Conservation (phyloP, 2,888 invertebrate genomes). For the Phyllotreta cruciferae region DNA sequence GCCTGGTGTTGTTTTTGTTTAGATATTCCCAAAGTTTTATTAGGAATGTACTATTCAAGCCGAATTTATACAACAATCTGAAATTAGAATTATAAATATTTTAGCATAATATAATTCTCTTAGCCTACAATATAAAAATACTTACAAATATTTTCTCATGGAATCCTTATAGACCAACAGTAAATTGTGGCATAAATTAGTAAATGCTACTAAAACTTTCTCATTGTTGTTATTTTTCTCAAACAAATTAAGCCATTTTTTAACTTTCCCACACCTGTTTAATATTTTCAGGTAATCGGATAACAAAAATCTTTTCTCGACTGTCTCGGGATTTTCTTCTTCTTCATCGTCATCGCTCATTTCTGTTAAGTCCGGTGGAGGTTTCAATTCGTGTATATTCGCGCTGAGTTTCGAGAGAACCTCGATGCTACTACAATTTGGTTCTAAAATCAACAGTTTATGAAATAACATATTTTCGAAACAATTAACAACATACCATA, state of each 20-base stretch:
- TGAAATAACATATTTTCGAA: background rate
- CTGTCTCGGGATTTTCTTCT: conserved; percentile 63
- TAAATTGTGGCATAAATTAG: conserved; percentile 80
- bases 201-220: conserved; percentile 53
- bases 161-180: conserved; percentile 82
- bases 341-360: conserved; percentile 68
- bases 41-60: conserved; percentile 55
- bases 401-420: conserved; percentile 64
- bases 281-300: conserved; percentile 55
- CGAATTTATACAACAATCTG: conserved; percentile 57
- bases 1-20: conserved; percentile 46
- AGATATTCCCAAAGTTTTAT: conserved; percentile 56
- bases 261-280: conserved; percentile 56
- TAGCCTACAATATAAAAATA: conserved; percentile 23
- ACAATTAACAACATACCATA: conserved; percentile 64
- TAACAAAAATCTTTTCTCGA: conserved; percentile 54
- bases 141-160: conserved; percentile 83
- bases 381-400: conserved; percentile 56
- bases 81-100: conserved; percentile 35
- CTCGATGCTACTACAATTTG: conserved; percentile 64
- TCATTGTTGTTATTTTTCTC: conserved; percentile 57
- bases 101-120: conserved; percentile 1
- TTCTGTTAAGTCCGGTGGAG: conserved; percentile 59
- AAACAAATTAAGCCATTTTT: conserved; percentile 63
- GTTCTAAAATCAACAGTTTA: conserved; percentile 56